Evolutionary conservation across 30 jellyfish, hydroid and myxozoan species (phyloP), one percentile per base, ranked within the genome.

Genomic region (Rhopilema esculentum): DNA sequence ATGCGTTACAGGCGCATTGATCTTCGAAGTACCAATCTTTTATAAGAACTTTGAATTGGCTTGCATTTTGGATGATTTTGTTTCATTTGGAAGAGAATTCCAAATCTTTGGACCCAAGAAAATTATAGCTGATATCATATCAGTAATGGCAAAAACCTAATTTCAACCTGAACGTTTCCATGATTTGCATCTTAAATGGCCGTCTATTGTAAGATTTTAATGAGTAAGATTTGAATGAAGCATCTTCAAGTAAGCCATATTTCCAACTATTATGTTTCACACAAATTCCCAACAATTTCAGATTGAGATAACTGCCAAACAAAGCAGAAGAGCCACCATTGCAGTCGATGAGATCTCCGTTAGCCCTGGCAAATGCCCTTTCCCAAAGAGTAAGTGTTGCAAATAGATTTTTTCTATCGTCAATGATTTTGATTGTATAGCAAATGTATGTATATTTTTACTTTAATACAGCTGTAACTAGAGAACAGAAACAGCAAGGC

Each of bases 261-360:
- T n/a, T n/a, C n/a, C n/a, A n/a, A n/a, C n/a, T n/a, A n/a, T n/a
- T n/a, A n/a, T n/a, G n/a, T n/a, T n/a, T n/a, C n/a, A n/a, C n/a
- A n/a, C n/a, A n/a, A n/a, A n/a, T n/a, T n/a, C n/a, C n/a, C n/a
- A n/a, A n/a, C n/a, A n/a, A n/a, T 27, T 80, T 4, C 71, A 80
- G 90, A 66, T 80, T 29, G 82, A 64, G n/a, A 29, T 80, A 16
- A 57, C 32, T 8, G 90, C 79, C 2, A 31, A 66, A 15, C 79
- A 67, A 65, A 69, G 82, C 61, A 28, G 69, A 6, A 66, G 17
- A 31, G 75, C 90, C 22, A 20, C 29, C 7, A 66, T 80, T 1
- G 90, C 83, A 15, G 51, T 80, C 20, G 90, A 80, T 40, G 90
- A 66, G 0, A 28, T 80, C 17, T 49, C 63, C 23, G 90, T 80